Base-by-base conservation (phyloP, 2,797 vertebrate genomes). In the Eutrigla gurnardus region DNA sequence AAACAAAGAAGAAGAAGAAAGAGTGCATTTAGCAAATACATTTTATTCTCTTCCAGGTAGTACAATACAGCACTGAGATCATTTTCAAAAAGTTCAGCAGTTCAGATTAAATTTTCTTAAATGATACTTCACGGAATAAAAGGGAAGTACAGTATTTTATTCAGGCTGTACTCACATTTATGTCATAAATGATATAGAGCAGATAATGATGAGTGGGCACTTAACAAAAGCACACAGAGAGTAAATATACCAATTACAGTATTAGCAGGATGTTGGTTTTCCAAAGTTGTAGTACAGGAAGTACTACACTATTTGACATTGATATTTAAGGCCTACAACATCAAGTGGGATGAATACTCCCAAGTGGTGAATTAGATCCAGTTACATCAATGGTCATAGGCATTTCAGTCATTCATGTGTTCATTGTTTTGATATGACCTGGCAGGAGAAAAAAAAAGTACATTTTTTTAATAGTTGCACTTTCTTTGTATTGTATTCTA, bases 381-480 rank as follows among this genome's bases (percentile, higher is more conserved):
- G 76, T 63, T 40, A 18, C 37, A 6, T 82, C 67, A 15, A 9
- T 4, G 15, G 12, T 80, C 69, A 70, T 50, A 35, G 52, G 68
- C 65, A 35, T 66, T 60, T 92, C 75, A 91, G 4, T 87, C 73
- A 25, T 80, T 93, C 82, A 91, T 53, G n/a, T 90, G 82, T 54
- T 92, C 92, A 87, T 86, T 86, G 82, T 92, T 93, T 89, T 94
- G 88, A 93, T 86, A 63, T 81, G 91, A 93, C 91, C 94, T 95
- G 85, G 12, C 15, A 67, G 64, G 46, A 66, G 58, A 25, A 59
- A 33, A 62, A 25, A 37, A 12, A n/a, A n/a, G 0, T 3, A 6
- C 1, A 10, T 59, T 12, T 46, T 7, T 53, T 3, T 43, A 39
- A 9, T 46, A 35, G 10, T 64, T 67, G n/a, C 46, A 13, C 12